Evolutionary conservation across 2,797 vertebrate genomes (phyloP).

Genomic region (Centropyge bicolor): DNA sequence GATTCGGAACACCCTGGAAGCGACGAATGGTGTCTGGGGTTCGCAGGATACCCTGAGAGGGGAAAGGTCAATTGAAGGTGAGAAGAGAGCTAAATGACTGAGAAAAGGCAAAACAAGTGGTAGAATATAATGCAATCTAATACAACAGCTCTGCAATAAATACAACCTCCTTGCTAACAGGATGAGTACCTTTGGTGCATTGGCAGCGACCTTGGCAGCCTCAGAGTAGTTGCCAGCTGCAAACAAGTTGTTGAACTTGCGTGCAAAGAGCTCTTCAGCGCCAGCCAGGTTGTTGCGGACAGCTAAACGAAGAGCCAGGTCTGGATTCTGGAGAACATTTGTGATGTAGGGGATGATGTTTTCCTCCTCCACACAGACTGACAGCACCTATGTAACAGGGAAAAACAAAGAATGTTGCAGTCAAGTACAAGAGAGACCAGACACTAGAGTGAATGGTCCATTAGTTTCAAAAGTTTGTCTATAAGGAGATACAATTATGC

Average conservation of each 20-base stretch:
- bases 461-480: not conserved
- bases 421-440: too few relatives aligned
- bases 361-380: constrained; percentile 97
- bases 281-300: constrained; percentile 99
- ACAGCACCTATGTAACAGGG: constrained; percentile 93
- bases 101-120: not conserved
- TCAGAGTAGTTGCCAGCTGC: constrained; percentile 97
- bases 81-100: constrained; percentile 4
- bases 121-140: not conserved
- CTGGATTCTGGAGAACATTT: constrained; percentile 98
- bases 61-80: constrained; percentile 18
- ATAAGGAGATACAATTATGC: not conserved
- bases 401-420: too few relatives aligned
- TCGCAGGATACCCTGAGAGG: constrained; percentile 94
- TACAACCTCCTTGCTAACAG: not conserved
- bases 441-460: too few relatives aligned
- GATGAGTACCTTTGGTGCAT: constrained; percentile 92
- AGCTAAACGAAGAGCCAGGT: constrained; percentile 96
- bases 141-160: not conserved
- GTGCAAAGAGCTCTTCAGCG: constrained; percentile 97
- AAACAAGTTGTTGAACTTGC: constrained; percentile 98
- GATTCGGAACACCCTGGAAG: constrained; percentile 97
- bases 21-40: constrained; percentile 99
- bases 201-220: constrained; percentile 97
- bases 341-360: constrained; percentile 99